Evolutionary conservation across 1,140 invertebrate species (phyloP).

Genomic region (Geopemphigus sp.): DNA sequence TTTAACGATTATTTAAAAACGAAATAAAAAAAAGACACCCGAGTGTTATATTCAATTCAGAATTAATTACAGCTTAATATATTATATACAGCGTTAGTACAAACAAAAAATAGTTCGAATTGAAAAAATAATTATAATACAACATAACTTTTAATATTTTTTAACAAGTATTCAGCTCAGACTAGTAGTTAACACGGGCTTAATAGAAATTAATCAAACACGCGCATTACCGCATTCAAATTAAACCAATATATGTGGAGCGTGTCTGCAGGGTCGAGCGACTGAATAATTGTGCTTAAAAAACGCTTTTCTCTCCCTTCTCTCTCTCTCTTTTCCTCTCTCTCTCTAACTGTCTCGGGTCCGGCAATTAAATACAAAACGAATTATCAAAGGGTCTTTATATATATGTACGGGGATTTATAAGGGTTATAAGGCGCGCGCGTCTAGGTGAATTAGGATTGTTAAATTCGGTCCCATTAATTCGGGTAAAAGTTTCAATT

Average conservation of each 20-base stretch:
- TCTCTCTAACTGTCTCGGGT: background rate
- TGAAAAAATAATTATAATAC: no score
- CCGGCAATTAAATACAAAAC: slow-evolving; percentile 43
- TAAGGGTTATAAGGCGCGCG: slow-evolving; percentile 29
- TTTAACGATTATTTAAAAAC: no score
- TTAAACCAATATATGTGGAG: background rate
- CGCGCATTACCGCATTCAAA: slow-evolving; percentile 19
- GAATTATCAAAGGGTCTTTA: slow-evolving; percentile 20
- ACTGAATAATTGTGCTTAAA: slow-evolving; percentile 38
- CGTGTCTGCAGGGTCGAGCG: background rate
- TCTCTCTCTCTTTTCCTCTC: background rate
- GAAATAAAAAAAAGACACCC: no score
- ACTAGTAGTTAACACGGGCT: slow-evolving; percentile 24
- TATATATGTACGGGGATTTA: slow-evolving; percentile 13
- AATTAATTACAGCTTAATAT: no score
- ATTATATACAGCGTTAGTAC: no score
- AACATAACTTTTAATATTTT: no score
- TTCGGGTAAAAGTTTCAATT: slow-evolving; percentile 49
- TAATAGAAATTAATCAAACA: slow-evolving; percentile 35
- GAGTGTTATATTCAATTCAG: no score
- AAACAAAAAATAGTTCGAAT: no score
- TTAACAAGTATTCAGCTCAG: no score
- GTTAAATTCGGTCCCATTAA: slow-evolving; percentile 48
- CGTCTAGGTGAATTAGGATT: slow-evolving; percentile 48
- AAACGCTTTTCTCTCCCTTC: slow-evolving; percentile 7